Conservation (phyloP, 2,888 invertebrate genomes). For the Hydraecia micacea region DNA sequence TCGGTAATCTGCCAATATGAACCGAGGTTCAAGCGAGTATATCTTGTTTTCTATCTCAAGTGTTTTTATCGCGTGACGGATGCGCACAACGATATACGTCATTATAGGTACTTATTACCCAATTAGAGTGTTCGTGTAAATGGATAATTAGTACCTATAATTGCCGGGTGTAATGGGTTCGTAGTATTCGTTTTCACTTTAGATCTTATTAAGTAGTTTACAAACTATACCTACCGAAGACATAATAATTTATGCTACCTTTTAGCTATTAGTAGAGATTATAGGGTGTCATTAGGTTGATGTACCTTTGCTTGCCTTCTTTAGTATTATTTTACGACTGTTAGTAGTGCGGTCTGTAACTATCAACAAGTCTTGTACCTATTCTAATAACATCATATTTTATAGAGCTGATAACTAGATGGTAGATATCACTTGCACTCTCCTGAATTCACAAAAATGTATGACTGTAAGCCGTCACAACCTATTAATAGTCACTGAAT, state of each 20-base stretch:
- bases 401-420: background rate
- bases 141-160: conserved; percentile 60
- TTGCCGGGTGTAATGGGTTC: conserved; percentile 62
- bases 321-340: conserved; percentile 4
- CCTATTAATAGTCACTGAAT: conserved; percentile 36
- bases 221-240: conserved; percentile 12
- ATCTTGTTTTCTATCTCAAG: conserved; percentile 64
- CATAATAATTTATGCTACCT: conserved; percentile 13
- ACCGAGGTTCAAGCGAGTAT: conserved; percentile 36
- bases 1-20: conserved; percentile 37
- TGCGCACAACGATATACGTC: conserved; percentile 65
- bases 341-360: background rate
- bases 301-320: background rate
- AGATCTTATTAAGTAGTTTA: conserved; percentile 45
- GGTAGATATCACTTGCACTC: background rate
- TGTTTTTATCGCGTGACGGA: conserved; percentile 64
- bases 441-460: background rate
- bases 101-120: conserved; percentile 70
- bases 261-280: conserved; percentile 9
- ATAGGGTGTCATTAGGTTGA: background rate
- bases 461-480: background rate
- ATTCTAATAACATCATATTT: background rate
- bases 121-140: conserved; percentile 68
- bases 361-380: background rate
- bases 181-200: conserved; percentile 69